phyloP scores from a whole-genome alignment of 2,888 invertebrate species.

The Didymodactylos carnosus region DNA sequence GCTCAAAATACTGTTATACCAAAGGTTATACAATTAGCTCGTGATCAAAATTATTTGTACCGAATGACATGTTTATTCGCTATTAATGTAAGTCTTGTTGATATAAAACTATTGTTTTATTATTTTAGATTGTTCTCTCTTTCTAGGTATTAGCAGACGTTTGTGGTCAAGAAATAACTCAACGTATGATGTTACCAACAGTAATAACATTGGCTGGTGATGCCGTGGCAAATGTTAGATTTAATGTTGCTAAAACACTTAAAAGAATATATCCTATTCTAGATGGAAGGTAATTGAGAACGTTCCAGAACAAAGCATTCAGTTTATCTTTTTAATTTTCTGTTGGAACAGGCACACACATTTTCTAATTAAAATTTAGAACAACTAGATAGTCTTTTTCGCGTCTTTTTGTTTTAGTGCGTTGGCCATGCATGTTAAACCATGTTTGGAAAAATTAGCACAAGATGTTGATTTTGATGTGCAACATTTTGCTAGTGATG shows the following conservation, averaged over 20 bases:
- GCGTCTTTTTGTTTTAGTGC: constrained; percentile 37
- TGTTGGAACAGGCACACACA: no score
- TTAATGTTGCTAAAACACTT: constrained; percentile 15
- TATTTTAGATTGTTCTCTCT: no score
- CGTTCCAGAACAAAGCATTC: no score
- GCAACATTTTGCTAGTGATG: constrained; percentile 90
- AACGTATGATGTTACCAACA: constrained; percentile 12
- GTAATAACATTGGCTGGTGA: constrained; percentile 10
- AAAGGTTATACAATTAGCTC: constrained; percentile 58
- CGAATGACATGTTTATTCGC: constrained; percentile 93
- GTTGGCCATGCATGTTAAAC: constrained; percentile 78
- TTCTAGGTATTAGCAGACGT: constrained; percentile 21
- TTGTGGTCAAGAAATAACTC: constrained; percentile 10
- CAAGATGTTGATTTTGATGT: constrained; percentile 86
- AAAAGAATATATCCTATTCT: constrained; percentile 79
- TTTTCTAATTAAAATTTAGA: neutral
- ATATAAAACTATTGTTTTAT: no score
- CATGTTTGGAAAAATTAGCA: constrained; percentile 74
- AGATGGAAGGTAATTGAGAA: constrained; percentile 45
- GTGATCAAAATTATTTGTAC: constrained; percentile 89
- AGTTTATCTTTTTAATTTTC: neutral
- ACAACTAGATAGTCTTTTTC: no score
- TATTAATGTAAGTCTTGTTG: constrained; percentile 47
- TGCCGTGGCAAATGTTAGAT: constrained; percentile 13
- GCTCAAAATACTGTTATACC: constrained; percentile 89